Percentiles rank a stretch among this genome's conserved stretches.
Evolutionary conservation across 2,113 vertebrate species (phyloP).

Genomic region (Salvelinus alpinus): DNA sequence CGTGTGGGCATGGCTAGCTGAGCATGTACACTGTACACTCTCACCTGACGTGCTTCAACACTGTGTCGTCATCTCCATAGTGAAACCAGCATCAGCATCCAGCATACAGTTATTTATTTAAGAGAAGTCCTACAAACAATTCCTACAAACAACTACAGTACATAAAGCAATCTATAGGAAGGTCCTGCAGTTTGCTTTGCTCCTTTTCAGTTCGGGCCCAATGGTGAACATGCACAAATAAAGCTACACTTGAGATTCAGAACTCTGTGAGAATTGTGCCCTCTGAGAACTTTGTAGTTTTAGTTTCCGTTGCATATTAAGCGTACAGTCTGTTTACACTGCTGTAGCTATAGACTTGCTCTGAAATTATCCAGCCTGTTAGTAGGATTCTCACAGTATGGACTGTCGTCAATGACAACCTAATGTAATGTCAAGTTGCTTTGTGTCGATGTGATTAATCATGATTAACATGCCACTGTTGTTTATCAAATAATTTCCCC

Average conservation of each 20-base stretch:
- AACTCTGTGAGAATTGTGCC: too few relatives aligned
- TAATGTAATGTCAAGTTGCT: background rate
- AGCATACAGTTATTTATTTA: background rate
- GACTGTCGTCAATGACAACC: background rate
- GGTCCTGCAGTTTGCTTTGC: too few relatives aligned
- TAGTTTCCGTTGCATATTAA: too few relatives aligned
- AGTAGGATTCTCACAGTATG: too few relatives aligned
- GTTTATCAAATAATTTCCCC: background rate
- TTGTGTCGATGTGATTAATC: background rate
- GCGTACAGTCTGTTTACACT: background rate
- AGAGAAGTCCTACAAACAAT: background rate
- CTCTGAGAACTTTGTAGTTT: too few relatives aligned
- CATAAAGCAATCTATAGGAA: too few relatives aligned
- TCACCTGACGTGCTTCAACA: conserved; percentile 16
- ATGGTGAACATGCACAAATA: too few relatives aligned
- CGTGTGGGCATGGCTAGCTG: conserved; percentile 35
- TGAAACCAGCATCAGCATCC: background rate
- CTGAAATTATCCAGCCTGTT: too few relatives aligned
- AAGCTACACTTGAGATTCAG: too few relatives aligned
- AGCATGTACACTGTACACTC: conserved; percentile 22
- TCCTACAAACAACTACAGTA: background rate
- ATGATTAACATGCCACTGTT: background rate
- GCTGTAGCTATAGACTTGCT: background rate
- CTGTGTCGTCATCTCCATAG: background rate
- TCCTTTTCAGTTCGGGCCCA: too few relatives aligned